phyloP scores from a whole-genome alignment of 2,797 vertebrate species.

The Taenioides sp. region DNA sequence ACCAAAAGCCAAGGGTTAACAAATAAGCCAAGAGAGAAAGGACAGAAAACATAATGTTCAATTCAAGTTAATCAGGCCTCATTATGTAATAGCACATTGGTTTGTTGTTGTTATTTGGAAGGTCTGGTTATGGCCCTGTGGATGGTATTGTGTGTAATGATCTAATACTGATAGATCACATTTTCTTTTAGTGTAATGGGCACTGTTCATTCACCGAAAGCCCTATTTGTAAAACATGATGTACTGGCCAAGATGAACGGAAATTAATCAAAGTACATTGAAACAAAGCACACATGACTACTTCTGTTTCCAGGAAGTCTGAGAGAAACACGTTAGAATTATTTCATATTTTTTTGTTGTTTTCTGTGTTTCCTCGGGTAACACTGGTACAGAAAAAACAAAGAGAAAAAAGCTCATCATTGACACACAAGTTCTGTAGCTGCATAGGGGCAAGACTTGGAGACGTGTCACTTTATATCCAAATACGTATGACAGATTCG shows the following conservation, averaged over 20 bases:
- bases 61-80: conserved; percentile 36
- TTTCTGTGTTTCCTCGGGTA: neutral
- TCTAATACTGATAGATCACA: neutral
- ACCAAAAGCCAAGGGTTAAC: conserved; percentile 45
- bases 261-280: conserved; percentile 49
- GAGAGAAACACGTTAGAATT: conserved; percentile 7
- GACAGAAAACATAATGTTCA: conserved; percentile 42
- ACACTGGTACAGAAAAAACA: too few relatives aligned
- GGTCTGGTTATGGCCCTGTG: conserved; percentile 12
- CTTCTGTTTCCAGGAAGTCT: conserved; percentile 6
- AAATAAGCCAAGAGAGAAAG: conserved; percentile 22
- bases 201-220: conserved; percentile 28
- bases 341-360: neutral
- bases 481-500: too few relatives aligned
- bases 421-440: too few relatives aligned
- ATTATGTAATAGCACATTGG: conserved; percentile 26
- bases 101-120: conserved; percentile 8
- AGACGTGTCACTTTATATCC: too few relatives aligned
- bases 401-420: too few relatives aligned
- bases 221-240: conserved; percentile 17
- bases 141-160: neutral
- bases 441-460: too few relatives aligned
- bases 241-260: conserved; percentile 9
- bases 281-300: conserved; percentile 17
- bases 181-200: conserved; percentile 8